A percentile compares a stretch with the other conserved stretches of the same genome.
These are phyloP conservation scores for Dermochelys coriacea DNA, from an alignment of 2,797 vertebrate genomes.

Conservation along the genomic window DNA sequence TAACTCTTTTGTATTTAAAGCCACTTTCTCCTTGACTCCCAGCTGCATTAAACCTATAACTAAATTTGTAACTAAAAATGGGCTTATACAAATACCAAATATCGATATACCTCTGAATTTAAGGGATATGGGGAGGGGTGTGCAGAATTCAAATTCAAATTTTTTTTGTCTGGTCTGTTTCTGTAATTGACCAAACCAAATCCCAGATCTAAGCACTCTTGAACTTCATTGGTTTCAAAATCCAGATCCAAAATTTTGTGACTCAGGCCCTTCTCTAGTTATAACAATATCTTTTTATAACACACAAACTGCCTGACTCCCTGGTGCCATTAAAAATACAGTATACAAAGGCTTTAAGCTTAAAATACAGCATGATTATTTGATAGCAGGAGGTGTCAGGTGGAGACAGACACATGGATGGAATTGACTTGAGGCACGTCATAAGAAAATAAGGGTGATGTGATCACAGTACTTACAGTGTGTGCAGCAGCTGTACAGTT, in stretches of 20 bases:
- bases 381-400: slow-evolving; percentile 77
- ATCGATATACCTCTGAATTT: background rate
- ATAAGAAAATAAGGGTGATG: slow-evolving; percentile 75
- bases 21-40: background rate
- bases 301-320: slow-evolving; percentile 44
- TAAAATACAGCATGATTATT: slow-evolving; percentile 77
- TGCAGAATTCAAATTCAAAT: background rate
- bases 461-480: slow-evolving; percentile 75
- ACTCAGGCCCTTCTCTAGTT: background rate
- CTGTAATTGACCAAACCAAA: slow-evolving; percentile 2
- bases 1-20: background rate
- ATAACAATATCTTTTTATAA: slow-evolving; percentile 54
- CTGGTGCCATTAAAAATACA: slow-evolving; percentile 65
- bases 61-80: background rate
- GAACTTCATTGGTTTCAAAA: slow-evolving; percentile 20
- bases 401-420: slow-evolving; percentile 66
- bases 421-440: slow-evolving; percentile 70
- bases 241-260: slow-evolving; percentile 25
- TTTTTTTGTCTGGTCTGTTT: background rate
- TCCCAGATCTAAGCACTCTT: background rate
- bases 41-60: slow-evolving; percentile 61
- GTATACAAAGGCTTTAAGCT: slow-evolving; percentile 68
- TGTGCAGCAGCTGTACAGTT: slow-evolving; percentile 68
- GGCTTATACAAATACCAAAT: background rate
- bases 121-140: background rate